Conservation (phyloP, 2,113 vertebrate species). For the Amblyornis subalaris region DNA sequence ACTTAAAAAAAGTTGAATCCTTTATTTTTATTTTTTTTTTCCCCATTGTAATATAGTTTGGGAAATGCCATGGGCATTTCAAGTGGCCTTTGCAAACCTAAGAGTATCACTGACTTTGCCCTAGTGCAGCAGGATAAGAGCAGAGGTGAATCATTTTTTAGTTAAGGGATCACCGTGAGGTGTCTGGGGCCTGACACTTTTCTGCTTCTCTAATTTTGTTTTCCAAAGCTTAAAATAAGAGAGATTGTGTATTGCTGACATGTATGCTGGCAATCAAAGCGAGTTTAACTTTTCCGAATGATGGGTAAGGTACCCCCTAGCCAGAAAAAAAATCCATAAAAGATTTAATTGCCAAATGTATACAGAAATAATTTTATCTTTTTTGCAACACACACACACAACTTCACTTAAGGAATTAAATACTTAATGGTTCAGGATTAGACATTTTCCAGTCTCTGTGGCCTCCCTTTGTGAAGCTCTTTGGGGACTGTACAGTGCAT, state of each 20-base stretch:
- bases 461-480: background rate
- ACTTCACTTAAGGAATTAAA: background rate
- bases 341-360: background rate
- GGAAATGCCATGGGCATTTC: background rate
- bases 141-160: background rate
- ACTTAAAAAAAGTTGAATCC: background rate
- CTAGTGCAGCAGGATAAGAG: background rate
- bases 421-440: background rate
- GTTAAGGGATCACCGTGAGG: background rate
- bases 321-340: background rate
- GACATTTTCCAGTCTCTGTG: background rate
- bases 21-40: background rate
- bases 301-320: rapidly evolving
- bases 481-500: background rate
- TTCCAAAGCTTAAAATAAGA: background rate
- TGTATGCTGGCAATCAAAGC: background rate
- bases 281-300: background rate
- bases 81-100: background rate
- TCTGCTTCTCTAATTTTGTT: background rate
- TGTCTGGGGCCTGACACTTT: background rate
- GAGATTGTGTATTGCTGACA: background rate
- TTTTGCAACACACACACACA: background rate
- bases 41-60: background rate
- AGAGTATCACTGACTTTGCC: background rate
- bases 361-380: background rate